Evolutionary conservation across 2,797 vertebrate genomes (phyloP), one percentile per base, ranked within the genome.

Genomic region (Acanthurus tractus): DNA sequence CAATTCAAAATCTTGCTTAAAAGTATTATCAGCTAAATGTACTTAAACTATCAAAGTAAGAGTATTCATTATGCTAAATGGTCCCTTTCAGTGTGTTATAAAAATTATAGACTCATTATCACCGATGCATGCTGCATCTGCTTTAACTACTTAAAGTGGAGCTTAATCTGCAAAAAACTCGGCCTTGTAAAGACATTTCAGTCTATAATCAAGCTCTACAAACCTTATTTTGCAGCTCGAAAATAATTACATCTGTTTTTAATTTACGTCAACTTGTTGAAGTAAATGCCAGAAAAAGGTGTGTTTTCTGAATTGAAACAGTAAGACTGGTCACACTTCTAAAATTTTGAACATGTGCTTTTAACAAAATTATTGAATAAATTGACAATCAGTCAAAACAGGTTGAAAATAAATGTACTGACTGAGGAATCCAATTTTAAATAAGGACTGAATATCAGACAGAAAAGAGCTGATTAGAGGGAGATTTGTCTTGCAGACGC

Each of bases 151-250:
- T 15, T 62, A 62, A 61, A 61, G 20, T 45, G 45, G 55, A 50
- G 34, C 59, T 61, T 53, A 50, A 58, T 74, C 36, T 44, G 29
- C 25, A 72, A 38, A 63, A 48, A 55, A 8, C 38, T 52, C 57
- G 20, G 13, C n/a, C 18, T 45, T 62, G 17, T 40, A 14, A 25
- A 72, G 59, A 55, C 59, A 63, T 63, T 29, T 64, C 29, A n/a
- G 52, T 57, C 10, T 34, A 34, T 55, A 29, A 54, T 25, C 17
- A n/a, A 29, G 40, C 29, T 10, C 38, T n/a, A n/a, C 13, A 54
- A 34, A 10, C 6, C 6, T 12, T 14, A 29, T 53, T 54, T 36
- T 10, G 9, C 44, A 22, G 64, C 11, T n/a, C 5, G 45, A 54
- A 12, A 36, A 57, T 29, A 64, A 50, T 58, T 40, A 50, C 22